Evolutionary conservation across 1,140 invertebrate genomes (phyloP).

Genomic region (Drosophila equinoxialis): DNA sequence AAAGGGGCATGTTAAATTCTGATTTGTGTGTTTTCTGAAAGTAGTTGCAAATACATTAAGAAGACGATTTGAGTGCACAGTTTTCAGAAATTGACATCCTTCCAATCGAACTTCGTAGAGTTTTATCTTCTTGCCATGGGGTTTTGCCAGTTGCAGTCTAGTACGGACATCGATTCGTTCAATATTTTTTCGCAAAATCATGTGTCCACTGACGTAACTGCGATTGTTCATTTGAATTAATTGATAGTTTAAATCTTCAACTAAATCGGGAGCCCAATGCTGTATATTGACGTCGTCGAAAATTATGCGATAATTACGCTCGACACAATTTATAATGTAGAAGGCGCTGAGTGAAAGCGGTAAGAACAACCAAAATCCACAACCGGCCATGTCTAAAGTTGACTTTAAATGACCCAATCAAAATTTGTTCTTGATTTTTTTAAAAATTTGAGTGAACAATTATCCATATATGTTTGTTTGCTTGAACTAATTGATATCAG

Average conservation of each 20-base stretch:
- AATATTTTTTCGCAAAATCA: conserved; percentile 32
- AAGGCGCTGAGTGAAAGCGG: conserved; percentile 14
- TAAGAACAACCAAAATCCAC: conserved; percentile 20
- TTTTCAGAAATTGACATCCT: conserved; percentile 37
- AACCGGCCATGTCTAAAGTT: conserved; percentile 27
- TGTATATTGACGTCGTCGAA: conserved; percentile 32
- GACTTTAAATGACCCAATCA: conserved; percentile 4
- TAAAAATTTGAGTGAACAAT: not conserved
- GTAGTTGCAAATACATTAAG: conserved; percentile 31
- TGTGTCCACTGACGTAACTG: conserved; percentile 33
- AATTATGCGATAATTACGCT: conserved; percentile 38
- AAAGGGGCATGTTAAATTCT: conserved; percentile 36
- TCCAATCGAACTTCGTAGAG: conserved; percentile 32
- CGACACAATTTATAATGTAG: conserved; percentile 1
- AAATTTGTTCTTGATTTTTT: conserved; percentile 10
- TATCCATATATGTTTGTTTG: not conserved
- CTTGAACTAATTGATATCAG: conserved; percentile 6
- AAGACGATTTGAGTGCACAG: conserved; percentile 39
- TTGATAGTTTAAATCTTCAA: conserved; percentile 32
- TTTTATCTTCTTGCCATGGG: conserved; percentile 25
- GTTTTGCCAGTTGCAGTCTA: conserved; percentile 31
- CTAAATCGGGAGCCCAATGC: conserved; percentile 17
- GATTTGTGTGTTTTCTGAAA: conserved; percentile 21
- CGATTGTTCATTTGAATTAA: conserved; percentile 33
- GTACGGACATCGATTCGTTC: conserved; percentile 4